phyloP scores from a whole-genome alignment of 2,888 invertebrate species.

The Pediacus dermestoides region DNA sequence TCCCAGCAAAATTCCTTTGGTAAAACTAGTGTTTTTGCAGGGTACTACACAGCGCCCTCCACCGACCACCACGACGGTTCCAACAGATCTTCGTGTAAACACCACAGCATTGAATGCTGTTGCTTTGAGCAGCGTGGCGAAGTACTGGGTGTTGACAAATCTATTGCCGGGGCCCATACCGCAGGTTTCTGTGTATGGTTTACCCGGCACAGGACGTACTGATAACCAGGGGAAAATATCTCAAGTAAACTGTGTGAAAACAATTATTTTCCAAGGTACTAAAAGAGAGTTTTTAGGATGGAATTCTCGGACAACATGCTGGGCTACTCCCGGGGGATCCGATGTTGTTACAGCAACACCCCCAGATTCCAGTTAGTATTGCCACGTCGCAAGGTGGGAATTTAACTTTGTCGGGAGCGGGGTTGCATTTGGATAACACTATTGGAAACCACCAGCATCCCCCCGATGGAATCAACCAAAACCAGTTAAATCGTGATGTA shows the following conservation, averaged over 20 bases:
- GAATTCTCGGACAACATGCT: conserved; percentile 57
- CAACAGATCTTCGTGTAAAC: conserved; percentile 61
- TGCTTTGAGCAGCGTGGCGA: conserved; percentile 72
- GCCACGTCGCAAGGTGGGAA: conserved; percentile 46
- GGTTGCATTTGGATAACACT: conserved; percentile 44
- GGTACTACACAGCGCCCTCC: conserved; percentile 49
- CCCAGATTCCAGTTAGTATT: conserved; percentile 48
- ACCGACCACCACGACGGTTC: conserved; percentile 55
- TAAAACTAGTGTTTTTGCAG: no score
- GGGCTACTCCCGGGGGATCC: conserved; percentile 47
- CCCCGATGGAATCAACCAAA: conserved; percentile 30
- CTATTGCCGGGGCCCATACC: conserved; percentile 73
- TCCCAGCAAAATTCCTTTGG: no score
- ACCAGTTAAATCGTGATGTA: conserved; percentile 33
- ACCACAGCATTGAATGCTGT: conserved; percentile 64
- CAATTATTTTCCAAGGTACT: no score
- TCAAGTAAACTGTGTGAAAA: conserved; percentile 50
- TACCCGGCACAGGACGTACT: conserved; percentile 56
- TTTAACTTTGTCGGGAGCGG: conserved; percentile 41
- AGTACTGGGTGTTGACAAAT: conserved; percentile 82
- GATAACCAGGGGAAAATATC: conserved; percentile 60
- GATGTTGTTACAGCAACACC: conserved; percentile 46
- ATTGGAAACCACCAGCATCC: conserved; percentile 32
- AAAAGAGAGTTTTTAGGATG: conserved; percentile 38
- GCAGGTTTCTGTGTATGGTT: conserved; percentile 69